Percentiles rank a stretch among this genome's conserved stretches.
Evolutionary conservation across 2,888 invertebrate genomes (phyloP).

Genomic region (Phengaris arion): DNA sequence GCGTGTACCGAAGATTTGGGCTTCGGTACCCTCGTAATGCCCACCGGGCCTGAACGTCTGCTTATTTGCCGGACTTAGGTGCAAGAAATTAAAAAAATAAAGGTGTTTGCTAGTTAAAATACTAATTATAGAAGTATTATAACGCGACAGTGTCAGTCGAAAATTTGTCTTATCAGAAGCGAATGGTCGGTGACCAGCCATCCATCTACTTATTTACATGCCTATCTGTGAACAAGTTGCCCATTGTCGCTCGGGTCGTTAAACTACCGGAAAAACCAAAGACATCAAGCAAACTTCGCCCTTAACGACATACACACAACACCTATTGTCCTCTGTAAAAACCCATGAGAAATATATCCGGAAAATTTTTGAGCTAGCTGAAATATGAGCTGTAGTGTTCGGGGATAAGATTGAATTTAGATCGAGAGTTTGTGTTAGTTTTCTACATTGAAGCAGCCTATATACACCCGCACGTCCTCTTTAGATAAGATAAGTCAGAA

Average conservation of each 20-base stretch:
- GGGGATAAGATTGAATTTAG: conserved; percentile 43
- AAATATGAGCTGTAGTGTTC: conserved; percentile 37
- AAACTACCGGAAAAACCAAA: conserved; percentile 67
- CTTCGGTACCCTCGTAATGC: too few species aligned
- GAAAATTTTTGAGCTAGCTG: conserved; percentile 43
- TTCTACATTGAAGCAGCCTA: conserved; percentile 64
- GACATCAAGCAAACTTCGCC: conserved; percentile 45
- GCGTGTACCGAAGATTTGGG: too few species aligned
- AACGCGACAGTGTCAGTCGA: conserved; percentile 33
- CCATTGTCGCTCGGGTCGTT: conserved; percentile 65
- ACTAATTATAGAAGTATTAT: background rate
- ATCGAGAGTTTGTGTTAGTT: conserved; percentile 41
- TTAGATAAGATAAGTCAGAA: conserved; percentile 78
- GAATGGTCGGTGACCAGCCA: conserved; percentile 71
- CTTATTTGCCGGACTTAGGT: too few species aligned
- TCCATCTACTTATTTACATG: conserved; percentile 75
- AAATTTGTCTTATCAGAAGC: conserved; percentile 52
- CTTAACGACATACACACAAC: conserved; percentile 35
- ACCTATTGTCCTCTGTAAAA: conserved; percentile 37
- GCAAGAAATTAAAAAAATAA: too few species aligned
- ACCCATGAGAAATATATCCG: conserved; percentile 50
- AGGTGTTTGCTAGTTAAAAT: too few species aligned
- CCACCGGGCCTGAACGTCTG: too few species aligned
- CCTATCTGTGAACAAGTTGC: conserved; percentile 72
- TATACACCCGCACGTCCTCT: conserved; percentile 78